Percentiles rank a stretch among this genome's conserved stretches.
These are phyloP conservation scores for Oegoconia quadripuncta DNA, from an alignment of 2,888 invertebrate genomes.

Conservation along the genomic window DNA sequence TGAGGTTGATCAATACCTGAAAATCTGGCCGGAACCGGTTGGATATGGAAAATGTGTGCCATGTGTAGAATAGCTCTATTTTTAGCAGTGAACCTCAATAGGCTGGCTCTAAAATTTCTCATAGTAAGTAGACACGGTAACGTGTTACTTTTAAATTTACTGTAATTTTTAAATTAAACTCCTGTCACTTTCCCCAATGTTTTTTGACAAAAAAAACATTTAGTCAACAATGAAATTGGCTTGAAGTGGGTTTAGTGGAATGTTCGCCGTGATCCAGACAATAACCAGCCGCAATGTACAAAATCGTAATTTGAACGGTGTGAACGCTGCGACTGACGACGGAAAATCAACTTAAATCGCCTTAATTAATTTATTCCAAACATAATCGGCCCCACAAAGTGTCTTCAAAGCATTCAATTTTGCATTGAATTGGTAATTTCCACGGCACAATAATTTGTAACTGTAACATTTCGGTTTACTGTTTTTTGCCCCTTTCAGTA, in stretches of 20 bases:
- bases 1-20: too few relatives aligned
- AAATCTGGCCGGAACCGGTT: too few relatives aligned
- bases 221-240: neutral
- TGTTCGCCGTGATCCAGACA: slow-evolving; percentile 27
- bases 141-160: neutral
- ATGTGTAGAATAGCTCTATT: too few relatives aligned
- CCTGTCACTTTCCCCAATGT: neutral
- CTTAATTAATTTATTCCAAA: slow-evolving; percentile 77
- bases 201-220: neutral
- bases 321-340: slow-evolving; percentile 42
- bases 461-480: slow-evolving; percentile 61
- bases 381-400: slow-evolving; percentile 61
- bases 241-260: neutral
- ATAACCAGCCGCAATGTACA: slow-evolving; percentile 42
- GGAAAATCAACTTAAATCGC: slow-evolving; percentile 65
- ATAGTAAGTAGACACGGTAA: too few relatives aligned
- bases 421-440: slow-evolving; percentile 74
- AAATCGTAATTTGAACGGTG: slow-evolving; percentile 68
- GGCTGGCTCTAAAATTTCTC: too few relatives aligned
- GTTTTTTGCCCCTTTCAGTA: slow-evolving; percentile 48
- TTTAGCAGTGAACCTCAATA: too few relatives aligned
- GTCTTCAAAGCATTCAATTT: slow-evolving; percentile 67
- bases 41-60: too few relatives aligned
- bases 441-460: slow-evolving; percentile 76
- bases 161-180: neutral